These are phyloP conservation scores for Sturmia bella DNA, from an alignment of 2,888 invertebrate species.

Conservation along the genomic window DNA sequence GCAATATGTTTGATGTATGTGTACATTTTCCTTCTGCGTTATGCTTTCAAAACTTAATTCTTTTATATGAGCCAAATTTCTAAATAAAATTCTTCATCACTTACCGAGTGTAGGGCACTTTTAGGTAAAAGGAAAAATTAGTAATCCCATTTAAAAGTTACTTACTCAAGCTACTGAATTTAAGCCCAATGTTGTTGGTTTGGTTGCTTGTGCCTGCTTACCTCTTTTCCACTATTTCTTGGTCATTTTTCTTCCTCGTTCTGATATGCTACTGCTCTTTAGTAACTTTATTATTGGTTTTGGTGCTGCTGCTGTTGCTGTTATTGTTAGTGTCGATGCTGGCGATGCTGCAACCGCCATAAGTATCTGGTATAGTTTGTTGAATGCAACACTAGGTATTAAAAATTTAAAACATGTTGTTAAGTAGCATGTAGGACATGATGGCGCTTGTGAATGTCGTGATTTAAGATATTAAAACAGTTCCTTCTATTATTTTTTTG, in stretches of 20 bases:
- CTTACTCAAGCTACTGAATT: conserved; percentile 54
- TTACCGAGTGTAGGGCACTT: conserved; percentile 9
- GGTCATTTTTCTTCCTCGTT: conserved; percentile 42
- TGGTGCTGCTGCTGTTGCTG: conserved; percentile 12
- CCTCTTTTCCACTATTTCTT: conserved; percentile 17
- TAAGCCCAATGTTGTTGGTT: conserved; percentile 4
- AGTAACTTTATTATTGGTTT: conserved; percentile 62
- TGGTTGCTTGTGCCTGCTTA: conserved; percentile 7
- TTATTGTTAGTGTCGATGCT: conserved; percentile 21
- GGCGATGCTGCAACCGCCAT: conserved; percentile 45
- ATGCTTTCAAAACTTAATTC: too few relatives aligned
- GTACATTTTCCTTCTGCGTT: too few relatives aligned
- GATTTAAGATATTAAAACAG: conserved; percentile 69
- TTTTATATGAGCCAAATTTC: too few relatives aligned
- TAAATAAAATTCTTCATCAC: too few relatives aligned
- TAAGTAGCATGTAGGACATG: conserved; percentile 70
- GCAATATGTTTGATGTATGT: too few relatives aligned
- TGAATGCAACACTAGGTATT: conserved; percentile 68
- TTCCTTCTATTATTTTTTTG: conserved; percentile 29
- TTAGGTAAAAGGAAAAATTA: background rate
- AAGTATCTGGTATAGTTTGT: conserved; percentile 56
- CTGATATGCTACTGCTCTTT: conserved; percentile 32
- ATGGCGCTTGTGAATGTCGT: conserved; percentile 71
- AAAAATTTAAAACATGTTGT: conserved; percentile 70
- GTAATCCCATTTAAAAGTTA: conserved; percentile 50